A percentile compares a stretch with the other conserved stretches of the same genome.
Evolutionary conservation across 2,113 vertebrate species (phyloP).

Genomic region (Papio anubis): DNA sequence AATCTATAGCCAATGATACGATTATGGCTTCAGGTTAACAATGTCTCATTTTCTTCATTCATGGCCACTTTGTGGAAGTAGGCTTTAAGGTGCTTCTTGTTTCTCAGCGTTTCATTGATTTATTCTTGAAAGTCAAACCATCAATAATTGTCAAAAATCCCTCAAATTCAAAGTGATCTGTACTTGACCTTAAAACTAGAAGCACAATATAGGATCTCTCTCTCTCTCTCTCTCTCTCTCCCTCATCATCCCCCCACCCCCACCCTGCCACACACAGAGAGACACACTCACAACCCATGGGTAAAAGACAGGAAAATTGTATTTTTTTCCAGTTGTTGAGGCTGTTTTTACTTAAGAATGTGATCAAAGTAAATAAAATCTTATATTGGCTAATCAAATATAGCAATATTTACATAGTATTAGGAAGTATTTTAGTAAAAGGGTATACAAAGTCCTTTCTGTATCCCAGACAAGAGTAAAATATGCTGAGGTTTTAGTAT

Average conservation of each 20-base stretch:
- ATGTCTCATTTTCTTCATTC: not conserved
- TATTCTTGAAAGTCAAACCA: not conserved
- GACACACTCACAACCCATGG: not conserved
- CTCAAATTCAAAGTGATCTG: not conserved
- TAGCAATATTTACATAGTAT: not conserved
- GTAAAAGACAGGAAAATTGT: not conserved
- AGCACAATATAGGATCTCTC: not conserved
- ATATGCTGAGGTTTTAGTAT: not conserved
- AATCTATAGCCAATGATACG: not conserved
- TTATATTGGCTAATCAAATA: not conserved
- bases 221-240: fast-evolving
- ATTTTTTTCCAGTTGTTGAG: not conserved
- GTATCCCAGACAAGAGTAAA: fast-evolving
- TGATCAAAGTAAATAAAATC: not conserved
- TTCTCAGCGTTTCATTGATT: not conserved
- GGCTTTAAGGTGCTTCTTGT: not conserved
- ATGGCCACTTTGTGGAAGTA: not conserved
- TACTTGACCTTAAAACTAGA: not conserved
- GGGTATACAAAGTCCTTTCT: fast-evolving
- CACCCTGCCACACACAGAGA: not conserved
- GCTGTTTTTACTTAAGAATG: not conserved
- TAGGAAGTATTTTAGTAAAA: not conserved
- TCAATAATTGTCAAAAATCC: not conserved
- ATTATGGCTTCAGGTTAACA: not conserved
- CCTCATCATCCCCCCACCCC: too few relatives aligned